These are phyloP conservation scores for Caprella mutica DNA, from an alignment of 2,888 invertebrate species.

Conservation along the genomic window DNA sequence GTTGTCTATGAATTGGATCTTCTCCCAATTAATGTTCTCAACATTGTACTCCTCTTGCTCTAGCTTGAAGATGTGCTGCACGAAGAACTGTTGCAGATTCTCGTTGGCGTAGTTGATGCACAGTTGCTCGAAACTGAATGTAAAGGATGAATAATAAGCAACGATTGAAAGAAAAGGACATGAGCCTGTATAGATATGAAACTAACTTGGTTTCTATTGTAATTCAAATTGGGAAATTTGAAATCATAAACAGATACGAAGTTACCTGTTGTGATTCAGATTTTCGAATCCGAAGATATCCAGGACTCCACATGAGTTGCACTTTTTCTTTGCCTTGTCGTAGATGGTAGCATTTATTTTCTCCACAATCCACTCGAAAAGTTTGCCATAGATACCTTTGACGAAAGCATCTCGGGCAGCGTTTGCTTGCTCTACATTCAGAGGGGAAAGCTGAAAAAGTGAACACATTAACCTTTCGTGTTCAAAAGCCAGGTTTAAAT, in stretches of 20 bases:
- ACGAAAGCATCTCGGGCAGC: slow-evolving; percentile 98
- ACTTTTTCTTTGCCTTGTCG: slow-evolving; percentile 54
- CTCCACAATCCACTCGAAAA: slow-evolving; percentile 91
- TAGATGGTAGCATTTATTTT: slow-evolving; percentile 96
- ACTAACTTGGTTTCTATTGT: not conserved
- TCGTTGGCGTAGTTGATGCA: slow-evolving; percentile 99
- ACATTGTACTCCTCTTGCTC: slow-evolving; percentile 98
- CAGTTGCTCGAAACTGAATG: slow-evolving; percentile 82
- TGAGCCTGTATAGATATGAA: not conserved
- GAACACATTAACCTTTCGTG: no score
- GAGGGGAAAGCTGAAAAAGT: slow-evolving; percentile 54
- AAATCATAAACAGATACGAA: not conserved
- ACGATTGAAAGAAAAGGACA: not conserved
- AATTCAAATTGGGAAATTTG: not conserved
- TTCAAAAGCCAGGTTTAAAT: no score
- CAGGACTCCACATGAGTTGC: slow-evolving; percentile 89
- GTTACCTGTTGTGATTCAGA: slow-evolving; percentile 75
- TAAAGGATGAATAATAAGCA: slow-evolving; percentile 6
- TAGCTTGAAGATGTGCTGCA: slow-evolving; percentile 94
- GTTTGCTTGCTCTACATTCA: slow-evolving; percentile 81
- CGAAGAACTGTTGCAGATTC: slow-evolving; percentile 97
- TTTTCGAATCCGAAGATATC: slow-evolving; percentile 99
- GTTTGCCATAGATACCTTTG: slow-evolving; percentile 92
- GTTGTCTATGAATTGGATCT: slow-evolving; percentile 97
- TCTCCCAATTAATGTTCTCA: slow-evolving; percentile 96